Evolutionary conservation across 2,888 invertebrate genomes (phyloP), one percentile per base, ranked within the genome.

Genomic region (Eueremaeus valkanovi): DNA sequence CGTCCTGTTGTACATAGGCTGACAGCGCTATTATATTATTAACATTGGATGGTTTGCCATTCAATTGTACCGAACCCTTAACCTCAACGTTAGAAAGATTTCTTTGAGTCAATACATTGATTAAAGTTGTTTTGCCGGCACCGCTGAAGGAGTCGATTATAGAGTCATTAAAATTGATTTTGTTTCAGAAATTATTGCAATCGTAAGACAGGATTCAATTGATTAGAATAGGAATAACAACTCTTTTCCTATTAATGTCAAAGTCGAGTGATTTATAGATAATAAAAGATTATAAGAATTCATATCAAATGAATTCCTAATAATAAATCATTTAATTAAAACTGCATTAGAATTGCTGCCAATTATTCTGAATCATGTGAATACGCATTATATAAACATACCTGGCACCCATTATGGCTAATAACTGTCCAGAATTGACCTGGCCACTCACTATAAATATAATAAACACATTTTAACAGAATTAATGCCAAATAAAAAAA

Each of bases 1-100:
- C 95, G 81, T 95, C 92, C 83, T 96, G 96, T 82, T 95, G 95
- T 0, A 96, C 94, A 81, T 95, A 96, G 0, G 93, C 94, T 24
- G 92, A 91, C 45, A 92, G 86, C 11, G 91, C 89, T 73, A 89
- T 90, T 81, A 91, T 86, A 51, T 88, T 88, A 77, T 88, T 89
- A 16, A 88, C 88, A 33, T 79, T 77, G 0, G 92, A 89, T 2
- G 89, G 88, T 80, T 88, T 87, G 0, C 93, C 94, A 81, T 95
- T 95, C 21, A 93, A 75, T 51, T 76, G 76, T 11, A 81, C 80
- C 6, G 76, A 81, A 0, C 84, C 84, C 3, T 79, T 77, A 2
- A 84, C 81, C 3, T 80, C 63, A 33, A 84, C 78, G 61, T 90
- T 87, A 24, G 88, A 87, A 1, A 92, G 87, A 74, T 81, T 80